phyloP scores from a whole-genome alignment of 2,113 vertebrate genomes.

The Myrmecophaga tridactyla region DNA sequence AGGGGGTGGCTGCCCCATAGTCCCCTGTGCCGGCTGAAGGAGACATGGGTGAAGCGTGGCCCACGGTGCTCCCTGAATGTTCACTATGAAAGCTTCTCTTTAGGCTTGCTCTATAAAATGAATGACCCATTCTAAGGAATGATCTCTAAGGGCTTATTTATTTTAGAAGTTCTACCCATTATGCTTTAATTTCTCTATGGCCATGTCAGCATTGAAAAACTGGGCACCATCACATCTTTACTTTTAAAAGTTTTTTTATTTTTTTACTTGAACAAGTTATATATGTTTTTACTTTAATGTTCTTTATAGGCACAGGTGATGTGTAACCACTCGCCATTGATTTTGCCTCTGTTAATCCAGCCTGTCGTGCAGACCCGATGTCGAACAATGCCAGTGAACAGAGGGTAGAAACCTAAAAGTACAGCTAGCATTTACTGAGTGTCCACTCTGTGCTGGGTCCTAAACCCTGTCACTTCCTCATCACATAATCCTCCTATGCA shows the following conservation, averaged over 20 bases:
- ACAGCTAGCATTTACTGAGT: too few relatives aligned
- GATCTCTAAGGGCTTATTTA: neutral
- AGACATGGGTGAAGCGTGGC: accelerated
- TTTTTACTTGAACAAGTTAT: neutral
- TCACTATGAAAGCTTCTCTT: accelerated
- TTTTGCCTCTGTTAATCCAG: too few relatives aligned
- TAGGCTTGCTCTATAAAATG: neutral
- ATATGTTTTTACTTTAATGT: neutral
- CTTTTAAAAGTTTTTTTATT: neutral
- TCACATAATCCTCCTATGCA: neutral
- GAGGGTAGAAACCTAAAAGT: neutral
- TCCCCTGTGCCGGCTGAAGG: accelerated
- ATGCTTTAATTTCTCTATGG: neutral
- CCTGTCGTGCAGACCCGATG: too few relatives aligned
- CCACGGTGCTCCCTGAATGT: accelerated
- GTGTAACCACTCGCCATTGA: too few relatives aligned
- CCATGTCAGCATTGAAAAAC: neutral
- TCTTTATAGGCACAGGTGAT: neutral
- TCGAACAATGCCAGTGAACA: too few relatives aligned
- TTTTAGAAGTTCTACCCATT: neutral
- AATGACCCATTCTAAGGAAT: neutral
- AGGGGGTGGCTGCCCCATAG: too few relatives aligned
- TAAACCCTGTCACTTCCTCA: neutral
- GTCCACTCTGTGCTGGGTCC: neutral
- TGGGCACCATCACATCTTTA: neutral